phyloP scores from a whole-genome alignment of 2,797 vertebrate genomes.

The Smutsia temminckii region DNA sequence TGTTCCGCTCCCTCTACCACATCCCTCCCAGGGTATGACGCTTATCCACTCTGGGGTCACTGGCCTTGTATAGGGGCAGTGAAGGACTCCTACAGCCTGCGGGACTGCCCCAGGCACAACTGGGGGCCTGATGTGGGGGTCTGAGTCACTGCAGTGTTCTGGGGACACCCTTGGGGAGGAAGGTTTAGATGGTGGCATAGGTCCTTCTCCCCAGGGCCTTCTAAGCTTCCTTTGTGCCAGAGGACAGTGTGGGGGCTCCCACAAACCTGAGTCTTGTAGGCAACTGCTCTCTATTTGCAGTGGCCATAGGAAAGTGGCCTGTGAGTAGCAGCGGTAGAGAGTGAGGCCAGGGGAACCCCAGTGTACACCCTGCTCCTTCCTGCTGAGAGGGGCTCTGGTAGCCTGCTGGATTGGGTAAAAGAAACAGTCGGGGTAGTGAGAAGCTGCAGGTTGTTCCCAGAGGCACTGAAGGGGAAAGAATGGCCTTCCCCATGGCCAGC shows the following conservation, averaged over 20 bases:
- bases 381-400: neutral
- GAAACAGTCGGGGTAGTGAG: neutral
- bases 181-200: too few species aligned
- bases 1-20: neutral
- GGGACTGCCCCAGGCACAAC: neutral
- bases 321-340: neutral
- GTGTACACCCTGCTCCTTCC: neutral
- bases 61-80: neutral
- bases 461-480: neutral
- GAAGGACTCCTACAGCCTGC: neutral
- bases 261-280: neutral
- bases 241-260: neutral
- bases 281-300: neutral
- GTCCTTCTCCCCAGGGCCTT: neutral
- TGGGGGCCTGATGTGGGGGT: neutral
- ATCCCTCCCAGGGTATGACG: conserved; percentile 11
- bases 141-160: neutral
- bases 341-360: neutral
- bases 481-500: neutral
- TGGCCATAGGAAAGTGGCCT: neutral
- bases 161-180: neutral
- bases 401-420: neutral
- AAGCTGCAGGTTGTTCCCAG: neutral
- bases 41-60: neutral
- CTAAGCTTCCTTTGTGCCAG: neutral